A percentile compares a stretch with the other conserved stretches of the same genome.
phyloP scores from a whole-genome alignment of 2,888 invertebrate genomes.

The Nomada ferruginata region DNA sequence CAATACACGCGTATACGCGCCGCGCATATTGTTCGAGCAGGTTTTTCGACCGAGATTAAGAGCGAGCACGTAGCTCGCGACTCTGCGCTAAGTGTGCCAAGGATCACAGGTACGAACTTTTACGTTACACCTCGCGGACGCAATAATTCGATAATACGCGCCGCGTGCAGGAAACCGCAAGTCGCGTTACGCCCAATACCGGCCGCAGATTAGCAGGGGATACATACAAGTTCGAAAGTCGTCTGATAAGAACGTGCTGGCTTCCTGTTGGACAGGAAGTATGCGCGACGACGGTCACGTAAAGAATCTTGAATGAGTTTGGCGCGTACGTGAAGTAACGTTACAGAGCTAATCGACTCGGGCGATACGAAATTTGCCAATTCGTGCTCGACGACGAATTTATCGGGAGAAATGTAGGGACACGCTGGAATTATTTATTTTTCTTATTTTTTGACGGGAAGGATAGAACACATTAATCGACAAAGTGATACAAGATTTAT shows the following conservation, averaged over 20 bases:
- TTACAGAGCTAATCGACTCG: too few relatives aligned
- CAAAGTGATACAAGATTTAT: too few relatives aligned
- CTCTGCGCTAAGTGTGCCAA: constrained; percentile 59
- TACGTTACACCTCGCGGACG: constrained; percentile 46
- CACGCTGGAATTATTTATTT: too few relatives aligned
- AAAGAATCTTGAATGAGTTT: too few relatives aligned
- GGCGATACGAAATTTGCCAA: too few relatives aligned
- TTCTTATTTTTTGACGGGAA: too few relatives aligned
- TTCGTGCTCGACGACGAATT: too few relatives aligned
- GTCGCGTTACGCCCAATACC: constrained; percentile 8
- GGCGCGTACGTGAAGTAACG: too few relatives aligned
- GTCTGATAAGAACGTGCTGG: not conserved
- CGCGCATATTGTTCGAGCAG: constrained; percentile 55
- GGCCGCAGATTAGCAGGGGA: constrained; percentile 11
- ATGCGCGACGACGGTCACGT: not conserved
- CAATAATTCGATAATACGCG: constrained; percentile 49
- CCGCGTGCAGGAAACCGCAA: constrained; percentile 39
- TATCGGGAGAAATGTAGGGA: too few relatives aligned
- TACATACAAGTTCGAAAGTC: constrained; percentile 13
- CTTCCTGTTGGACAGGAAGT: not conserved
- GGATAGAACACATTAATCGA: too few relatives aligned
- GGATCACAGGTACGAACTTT: constrained; percentile 63
- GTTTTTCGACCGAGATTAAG: constrained; percentile 65
- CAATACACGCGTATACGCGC: constrained; percentile 31
- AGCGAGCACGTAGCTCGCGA: constrained; percentile 48